A percentile compares a stretch with the other conserved stretches of the same genome.
phyloP scores from a whole-genome alignment of 2,113 vertebrate genomes.

The Sinocyclocheilus maitianheensis region DNA sequence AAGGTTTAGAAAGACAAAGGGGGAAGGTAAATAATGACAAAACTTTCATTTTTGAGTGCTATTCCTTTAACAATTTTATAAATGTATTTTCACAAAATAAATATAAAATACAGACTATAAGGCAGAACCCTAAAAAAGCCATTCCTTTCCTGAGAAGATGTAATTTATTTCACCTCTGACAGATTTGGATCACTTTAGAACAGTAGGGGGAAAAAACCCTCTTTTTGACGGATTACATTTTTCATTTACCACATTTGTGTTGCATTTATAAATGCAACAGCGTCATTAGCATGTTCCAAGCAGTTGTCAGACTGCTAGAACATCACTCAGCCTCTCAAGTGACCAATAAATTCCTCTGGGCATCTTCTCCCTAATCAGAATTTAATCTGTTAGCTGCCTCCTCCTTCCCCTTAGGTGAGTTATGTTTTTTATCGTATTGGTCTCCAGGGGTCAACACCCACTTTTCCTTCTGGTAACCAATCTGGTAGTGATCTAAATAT shows the following conservation, averaged over 20 bases:
- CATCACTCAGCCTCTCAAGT: constrained; percentile 59
- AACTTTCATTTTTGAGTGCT: background rate
- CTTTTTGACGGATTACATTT: constrained; percentile 39
- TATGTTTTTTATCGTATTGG: constrained; percentile 69
- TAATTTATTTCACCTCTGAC: constrained; percentile 37
- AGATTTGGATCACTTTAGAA: constrained; percentile 38
- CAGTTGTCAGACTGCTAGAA: constrained; percentile 49
- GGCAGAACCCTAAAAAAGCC: background rate
- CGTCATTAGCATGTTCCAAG: constrained; percentile 56
- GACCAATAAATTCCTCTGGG: constrained; percentile 63
- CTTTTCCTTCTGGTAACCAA: constrained; percentile 72
- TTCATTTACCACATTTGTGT: constrained; percentile 39
- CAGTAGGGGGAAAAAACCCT: background rate
- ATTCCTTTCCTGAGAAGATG: constrained; percentile 20
- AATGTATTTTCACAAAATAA: background rate
- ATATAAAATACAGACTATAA: constrained; percentile 7
- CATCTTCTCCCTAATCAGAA: constrained; percentile 75
- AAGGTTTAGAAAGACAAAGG: background rate
- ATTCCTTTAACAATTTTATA: background rate
- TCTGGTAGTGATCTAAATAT: constrained; percentile 81
- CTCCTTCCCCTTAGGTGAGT: constrained; percentile 74
- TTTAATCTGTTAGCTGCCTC: constrained; percentile 81
- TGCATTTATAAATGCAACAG: constrained; percentile 56
- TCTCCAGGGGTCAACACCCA: constrained; percentile 72
- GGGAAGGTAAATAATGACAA: background rate